phyloP scores from a whole-genome alignment of 2,797 vertebrate genomes.

The Ciconia nigra region DNA sequence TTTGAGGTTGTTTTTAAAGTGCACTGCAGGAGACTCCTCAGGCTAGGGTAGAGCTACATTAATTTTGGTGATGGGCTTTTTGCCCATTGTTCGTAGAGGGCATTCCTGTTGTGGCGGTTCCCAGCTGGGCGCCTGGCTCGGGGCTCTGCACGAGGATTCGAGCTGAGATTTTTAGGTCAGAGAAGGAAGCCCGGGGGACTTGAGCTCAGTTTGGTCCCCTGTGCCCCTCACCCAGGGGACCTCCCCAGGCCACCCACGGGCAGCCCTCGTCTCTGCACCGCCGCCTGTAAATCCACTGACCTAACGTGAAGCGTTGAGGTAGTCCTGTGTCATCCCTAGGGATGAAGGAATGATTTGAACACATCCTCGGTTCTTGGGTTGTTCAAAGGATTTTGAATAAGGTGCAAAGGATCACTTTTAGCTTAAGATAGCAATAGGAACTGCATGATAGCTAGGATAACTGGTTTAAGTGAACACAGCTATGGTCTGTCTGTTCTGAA shows the following conservation, averaged over 20 bases:
- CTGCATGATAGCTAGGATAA: neutral
- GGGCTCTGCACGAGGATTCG: accelerated
- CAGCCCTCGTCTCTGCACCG: neutral
- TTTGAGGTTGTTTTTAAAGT: neutral
- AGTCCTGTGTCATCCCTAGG: neutral
- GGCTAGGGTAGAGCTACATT: neutral
- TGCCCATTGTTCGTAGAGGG: neutral
- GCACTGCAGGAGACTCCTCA: neutral
- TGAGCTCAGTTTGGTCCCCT: neutral
- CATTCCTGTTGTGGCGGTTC: neutral
- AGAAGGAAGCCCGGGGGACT: neutral
- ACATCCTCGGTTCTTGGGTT: neutral
- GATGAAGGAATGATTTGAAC: neutral
- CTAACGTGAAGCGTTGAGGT: accelerated
- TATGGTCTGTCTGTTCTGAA: neutral
- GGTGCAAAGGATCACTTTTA: neutral
- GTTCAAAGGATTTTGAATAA: neutral
- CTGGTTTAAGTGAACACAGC: slow-evolving; percentile 9
- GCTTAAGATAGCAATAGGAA: neutral
- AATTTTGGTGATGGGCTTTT: neutral
- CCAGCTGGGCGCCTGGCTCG: accelerated
- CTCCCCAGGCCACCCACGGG: neutral
- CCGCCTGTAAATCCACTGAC: accelerated
- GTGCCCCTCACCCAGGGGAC: too few species aligned
- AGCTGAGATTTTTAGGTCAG: neutral